These are phyloP conservation scores for Julus scanicus DNA, from an alignment of 2,888 invertebrate species.

Conservation along the genomic window DNA sequence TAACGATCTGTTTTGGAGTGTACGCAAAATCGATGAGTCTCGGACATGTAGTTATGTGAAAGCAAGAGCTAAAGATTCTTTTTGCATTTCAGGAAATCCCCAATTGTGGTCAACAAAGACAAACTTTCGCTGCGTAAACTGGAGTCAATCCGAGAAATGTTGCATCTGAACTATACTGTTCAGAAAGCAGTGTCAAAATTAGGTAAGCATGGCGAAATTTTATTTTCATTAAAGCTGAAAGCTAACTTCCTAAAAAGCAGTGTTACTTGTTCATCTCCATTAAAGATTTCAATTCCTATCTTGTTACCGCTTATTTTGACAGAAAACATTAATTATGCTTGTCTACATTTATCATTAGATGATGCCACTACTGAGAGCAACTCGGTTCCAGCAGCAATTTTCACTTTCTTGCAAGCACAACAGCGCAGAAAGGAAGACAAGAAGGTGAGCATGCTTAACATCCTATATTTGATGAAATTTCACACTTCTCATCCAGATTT, in stretches of 20 bases:
- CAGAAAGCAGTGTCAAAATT: conserved; percentile 47
- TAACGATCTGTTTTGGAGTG: too few species aligned
- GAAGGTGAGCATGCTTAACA: conserved; percentile 3
- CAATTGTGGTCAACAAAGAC: conserved; percentile 7
- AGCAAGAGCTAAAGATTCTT: background rate
- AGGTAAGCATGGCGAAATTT: conserved; percentile 2
- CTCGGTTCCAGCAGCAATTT: conserved; percentile 56
- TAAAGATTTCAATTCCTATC: too few species aligned
- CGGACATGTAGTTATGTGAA: background rate
- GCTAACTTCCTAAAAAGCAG: too few species aligned
- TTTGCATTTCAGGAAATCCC: conserved; percentile 10
- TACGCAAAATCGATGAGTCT: too few species aligned
- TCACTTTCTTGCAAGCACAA: conserved; percentile 55
- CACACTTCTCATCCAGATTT: too few species aligned
- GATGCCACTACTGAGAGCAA: conserved; percentile 46
- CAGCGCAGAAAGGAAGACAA: conserved; percentile 8
- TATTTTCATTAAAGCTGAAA: too few species aligned
- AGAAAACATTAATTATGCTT: background rate
- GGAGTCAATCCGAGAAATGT: conserved; percentile 52
- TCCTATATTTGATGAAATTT: background rate
- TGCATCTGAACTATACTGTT: background rate
- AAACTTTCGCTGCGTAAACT: conserved; percentile 44
- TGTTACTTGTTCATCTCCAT: too few species aligned
- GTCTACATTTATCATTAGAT: conserved; percentile 30
- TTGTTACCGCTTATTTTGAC: background rate